Base-by-base conservation (phyloP, 2,113 vertebrate species). In the Echinops telfairi region DNA sequence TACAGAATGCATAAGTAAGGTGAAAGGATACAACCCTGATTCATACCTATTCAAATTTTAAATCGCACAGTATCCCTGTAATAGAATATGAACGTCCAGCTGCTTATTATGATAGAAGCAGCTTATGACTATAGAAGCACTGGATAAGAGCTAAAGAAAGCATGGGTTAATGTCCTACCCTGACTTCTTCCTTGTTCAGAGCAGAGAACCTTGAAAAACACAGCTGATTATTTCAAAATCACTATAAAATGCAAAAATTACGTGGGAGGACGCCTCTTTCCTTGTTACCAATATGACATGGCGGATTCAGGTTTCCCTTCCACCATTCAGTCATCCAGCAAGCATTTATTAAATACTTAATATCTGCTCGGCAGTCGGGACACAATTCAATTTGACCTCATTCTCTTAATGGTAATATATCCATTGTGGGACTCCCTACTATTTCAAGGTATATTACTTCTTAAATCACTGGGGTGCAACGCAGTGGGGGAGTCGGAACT, bases 231-330 rank as follows among this genome's bases (percentile, higher is more conserved):
- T 29, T 47, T 81, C 81, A 31, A 58, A 27, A 33, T 92, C 16
- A 82, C 27, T 92, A 70, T 83, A 90, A 95, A 89, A 88, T 92
- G n/a, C 84, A 90, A 33, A 6, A 16, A 68, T 82, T 79, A 73
- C 58, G 60, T 23, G 60, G 27, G 2, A 57, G 58, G 6, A 85
- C 82, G 40, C 77, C 29, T 25, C 33, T 60, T 20, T 88, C 86
- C 53, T 86, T 93, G 38, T 89, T 87, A 29, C 43, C 86, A 38
- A 73, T 64, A 25, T 60, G 36, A 43, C 25, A 73, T 57, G 25
- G 15, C 6, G 71, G 23, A 57, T 27, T 53, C 57, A 57, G 1
- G 36, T 62, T 27, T 85, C 38, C 68, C 33, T 25, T 78, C 20
- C 43, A 5, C 20, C 19, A 31, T 60, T 8, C 60, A 62, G 57